phyloP scores from a whole-genome alignment of 2,888 invertebrate species.

The Heliconius cydno region DNA sequence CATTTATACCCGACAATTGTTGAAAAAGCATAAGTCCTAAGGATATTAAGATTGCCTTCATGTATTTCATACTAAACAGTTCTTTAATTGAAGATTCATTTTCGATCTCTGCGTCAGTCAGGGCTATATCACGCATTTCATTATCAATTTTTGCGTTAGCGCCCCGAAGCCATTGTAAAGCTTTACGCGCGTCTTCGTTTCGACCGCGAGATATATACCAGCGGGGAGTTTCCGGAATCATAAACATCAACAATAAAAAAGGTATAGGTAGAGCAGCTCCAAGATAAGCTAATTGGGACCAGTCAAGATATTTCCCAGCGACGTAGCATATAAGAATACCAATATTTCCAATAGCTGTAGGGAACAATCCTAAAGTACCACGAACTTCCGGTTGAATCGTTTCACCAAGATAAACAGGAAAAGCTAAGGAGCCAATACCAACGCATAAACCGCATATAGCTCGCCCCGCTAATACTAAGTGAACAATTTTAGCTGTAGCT shows the following conservation, averaged over 20 bases:
- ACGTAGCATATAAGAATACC: slow-evolving; percentile 91
- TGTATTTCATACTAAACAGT: slow-evolving; percentile 87
- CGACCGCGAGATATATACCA: slow-evolving; percentile 93
- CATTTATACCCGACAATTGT: slow-evolving; percentile 97
- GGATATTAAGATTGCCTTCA: slow-evolving; percentile 91
- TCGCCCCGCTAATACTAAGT: slow-evolving; percentile 90
- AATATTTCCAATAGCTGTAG: slow-evolving; percentile 93
- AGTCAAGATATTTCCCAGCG: slow-evolving; percentile 91
- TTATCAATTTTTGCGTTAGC: slow-evolving; percentile 89
- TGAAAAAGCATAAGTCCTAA: slow-evolving; percentile 97
- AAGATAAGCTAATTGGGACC: slow-evolving; percentile 91
- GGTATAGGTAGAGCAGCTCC: slow-evolving; percentile 90
- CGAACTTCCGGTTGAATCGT: slow-evolving; percentile 96
- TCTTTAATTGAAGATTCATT: slow-evolving; percentile 85
- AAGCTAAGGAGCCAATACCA: slow-evolving; percentile 92
- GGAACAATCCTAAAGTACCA: slow-evolving; percentile 93
- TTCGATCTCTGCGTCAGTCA: slow-evolving; percentile 87
- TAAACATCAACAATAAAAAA: slow-evolving; percentile 90
- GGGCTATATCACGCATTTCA: slow-evolving; percentile 89
- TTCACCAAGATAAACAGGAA: slow-evolving; percentile 97
- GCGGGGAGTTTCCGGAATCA: slow-evolving; percentile 96
- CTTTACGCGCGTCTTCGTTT: slow-evolving; percentile 88
- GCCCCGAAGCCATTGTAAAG: slow-evolving; percentile 93
- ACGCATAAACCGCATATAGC: slow-evolving; percentile 94
- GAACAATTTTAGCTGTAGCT: slow-evolving; percentile 87